These are phyloP conservation scores for Hymenochirus boettgeri DNA, from an alignment of 2,113 vertebrate genomes.

Conservation along the genomic window DNA sequence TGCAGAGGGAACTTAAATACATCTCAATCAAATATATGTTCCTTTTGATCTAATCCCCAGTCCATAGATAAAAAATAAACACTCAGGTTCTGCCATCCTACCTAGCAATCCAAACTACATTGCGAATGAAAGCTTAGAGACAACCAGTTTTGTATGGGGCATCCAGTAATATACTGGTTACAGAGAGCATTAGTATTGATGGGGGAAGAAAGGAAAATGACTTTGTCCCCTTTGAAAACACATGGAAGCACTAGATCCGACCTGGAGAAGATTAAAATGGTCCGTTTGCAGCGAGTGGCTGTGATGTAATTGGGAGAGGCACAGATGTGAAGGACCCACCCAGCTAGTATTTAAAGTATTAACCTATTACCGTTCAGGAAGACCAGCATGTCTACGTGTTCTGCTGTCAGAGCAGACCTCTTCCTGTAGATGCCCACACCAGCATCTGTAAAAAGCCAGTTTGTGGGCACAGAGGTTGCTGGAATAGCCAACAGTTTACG, in stretches of 20 bases:
- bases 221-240: constrained; percentile 2
- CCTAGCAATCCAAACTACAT: background rate
- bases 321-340: constrained; percentile 16
- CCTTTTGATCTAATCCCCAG: background rate
- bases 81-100: background rate
- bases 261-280: constrained; percentile 12
- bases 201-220: background rate
- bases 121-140: background rate
- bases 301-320: constrained; percentile 13
- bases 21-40: background rate
- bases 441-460: constrained; percentile 48
- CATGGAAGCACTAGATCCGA: constrained; percentile 36
- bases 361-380: constrained; percentile 62
- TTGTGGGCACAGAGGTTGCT: constrained; percentile 50
- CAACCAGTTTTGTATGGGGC: background rate
- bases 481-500: constrained; percentile 58
- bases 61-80: background rate
- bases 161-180: constrained; percentile 28
- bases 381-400: constrained; percentile 56
- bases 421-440: constrained; percentile 42
- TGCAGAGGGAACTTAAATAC: background rate
- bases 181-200: background rate
- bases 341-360: constrained; percentile 15
- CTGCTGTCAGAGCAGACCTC: constrained; percentile 55
- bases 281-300: constrained; percentile 28